Evolutionary conservation across 2,888 invertebrate species (phyloP), one percentile per base, ranked within the genome.

Genomic region (Polymixis lichenea): DNA sequence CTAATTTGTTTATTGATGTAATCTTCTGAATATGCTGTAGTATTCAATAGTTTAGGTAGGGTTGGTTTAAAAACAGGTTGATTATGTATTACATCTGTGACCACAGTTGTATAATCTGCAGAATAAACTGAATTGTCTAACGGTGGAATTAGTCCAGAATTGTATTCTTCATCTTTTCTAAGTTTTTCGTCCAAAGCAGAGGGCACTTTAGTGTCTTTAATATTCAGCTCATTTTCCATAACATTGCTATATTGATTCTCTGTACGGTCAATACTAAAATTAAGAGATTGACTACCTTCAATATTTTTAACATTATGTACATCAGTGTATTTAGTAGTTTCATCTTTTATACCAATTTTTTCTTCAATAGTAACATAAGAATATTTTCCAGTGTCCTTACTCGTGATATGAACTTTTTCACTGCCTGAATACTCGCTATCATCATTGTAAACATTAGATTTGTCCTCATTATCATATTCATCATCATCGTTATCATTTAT

Each of bases 1-100:
- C 82, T 83, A n/a, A 85, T 58, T 79, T 68, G 46, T 28, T 79
- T 53, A 28, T 53, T 74, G 11, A 80, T 49, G 28, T 51, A 46
- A 1, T 69, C 68, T 49, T 58, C 51, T 2, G 80, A 56, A 69
- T 22, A 43, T 38, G 2, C 17, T 22, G 49, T 70, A 22, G 56
- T 49, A 49, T 32, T 58, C 2, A 58, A 71, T 25, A 7, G 1
- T 55, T 25, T 7, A 1, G 2, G 11, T 25, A 7, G 0, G 0
- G 17, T 49, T 38, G 19, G 8, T 55, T 13, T 9, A 32, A 28
- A 15, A 53, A n/a, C 19, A 19, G 2, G 13, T 53, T 71, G n/a
- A 49, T 22, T n/a, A n/a, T 58, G 15, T 25, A 22, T 6, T 1
- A 25, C 9, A 25, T 1, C 11, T 38, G 32, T 13, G 38, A 1